phyloP scores from a whole-genome alignment of 2,113 vertebrate species.

The Tychaedon coryphoeus region DNA sequence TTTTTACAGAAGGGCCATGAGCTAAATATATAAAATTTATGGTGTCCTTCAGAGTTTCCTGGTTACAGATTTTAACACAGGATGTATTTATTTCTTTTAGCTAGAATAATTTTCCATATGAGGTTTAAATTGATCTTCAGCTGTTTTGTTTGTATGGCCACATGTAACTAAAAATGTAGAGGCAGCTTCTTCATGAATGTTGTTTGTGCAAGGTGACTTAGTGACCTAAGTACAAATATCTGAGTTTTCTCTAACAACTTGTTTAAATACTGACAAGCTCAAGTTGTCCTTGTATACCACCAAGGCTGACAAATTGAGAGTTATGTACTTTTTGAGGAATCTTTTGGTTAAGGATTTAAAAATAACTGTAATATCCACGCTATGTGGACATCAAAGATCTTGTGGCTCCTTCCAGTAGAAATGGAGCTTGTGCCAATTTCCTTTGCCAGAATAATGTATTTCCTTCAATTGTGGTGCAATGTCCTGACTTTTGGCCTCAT shows the following conservation, averaged over 20 bases:
- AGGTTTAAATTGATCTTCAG: background rate
- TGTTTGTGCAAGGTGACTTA: constrained; percentile 12
- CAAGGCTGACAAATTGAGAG: background rate
- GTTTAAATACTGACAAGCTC: background rate
- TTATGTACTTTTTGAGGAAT: background rate
- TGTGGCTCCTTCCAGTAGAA: constrained; percentile 31
- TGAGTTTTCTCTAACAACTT: constrained; percentile 1
- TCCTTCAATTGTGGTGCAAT: constrained; percentile 55
- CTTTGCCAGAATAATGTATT: constrained; percentile 54
- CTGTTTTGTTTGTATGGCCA: background rate
- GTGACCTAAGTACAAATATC: background rate
- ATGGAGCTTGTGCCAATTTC: constrained; percentile 20
- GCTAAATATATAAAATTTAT: constrained; percentile 9
- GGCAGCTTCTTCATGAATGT: background rate
- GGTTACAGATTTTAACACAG: constrained; percentile 30
- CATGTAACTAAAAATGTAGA: background rate
- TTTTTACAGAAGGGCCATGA: background rate
- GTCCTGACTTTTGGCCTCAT: constrained; percentile 50
- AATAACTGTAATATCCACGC: background rate
- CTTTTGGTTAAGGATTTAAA: constrained; percentile 38
- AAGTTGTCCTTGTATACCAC: background rate
- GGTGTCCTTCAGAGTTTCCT: constrained; percentile 22
- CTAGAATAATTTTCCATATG: constrained; percentile 3
- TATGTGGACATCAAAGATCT: constrained; percentile 31
- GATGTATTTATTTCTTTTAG: constrained; percentile 46